phyloP scores from a whole-genome alignment of 2,797 vertebrate species.

The Melanotaenia nigrans region DNA sequence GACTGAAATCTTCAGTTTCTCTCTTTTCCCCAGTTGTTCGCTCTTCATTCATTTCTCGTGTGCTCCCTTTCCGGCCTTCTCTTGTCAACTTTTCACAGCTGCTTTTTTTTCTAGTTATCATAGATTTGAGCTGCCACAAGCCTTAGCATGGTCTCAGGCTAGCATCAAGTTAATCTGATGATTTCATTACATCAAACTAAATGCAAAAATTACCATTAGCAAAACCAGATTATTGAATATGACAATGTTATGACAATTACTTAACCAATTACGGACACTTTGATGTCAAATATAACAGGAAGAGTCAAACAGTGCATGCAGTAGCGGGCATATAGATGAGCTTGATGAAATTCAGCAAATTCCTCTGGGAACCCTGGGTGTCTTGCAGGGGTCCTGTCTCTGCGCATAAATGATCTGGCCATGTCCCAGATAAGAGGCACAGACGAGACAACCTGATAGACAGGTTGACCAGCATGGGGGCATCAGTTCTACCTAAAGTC shows the following conservation, averaged over 20 bases:
- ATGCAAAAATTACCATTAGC: slow-evolving; percentile 32
- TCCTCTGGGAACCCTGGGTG: slow-evolving; percentile 39
- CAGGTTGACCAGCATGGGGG: slow-evolving; percentile 64
- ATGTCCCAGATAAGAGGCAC: slow-evolving; percentile 42
- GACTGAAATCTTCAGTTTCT: not conserved
- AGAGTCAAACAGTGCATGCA: slow-evolving; percentile 23
- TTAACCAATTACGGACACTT: slow-evolving; percentile 57
- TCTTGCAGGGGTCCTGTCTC: slow-evolving; percentile 41
- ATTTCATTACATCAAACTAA: slow-evolving; percentile 38
- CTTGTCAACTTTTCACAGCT: slow-evolving; percentile 13
- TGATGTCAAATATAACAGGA: slow-evolving; percentile 57
- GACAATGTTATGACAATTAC: slow-evolving; percentile 51
- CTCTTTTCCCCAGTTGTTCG: not conserved
- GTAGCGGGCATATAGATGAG: slow-evolving; percentile 41
- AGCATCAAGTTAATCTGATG: slow-evolving; percentile 14
- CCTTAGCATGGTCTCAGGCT: slow-evolving; percentile 13
- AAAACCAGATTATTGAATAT: slow-evolving; percentile 32
- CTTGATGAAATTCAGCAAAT: slow-evolving; percentile 26
- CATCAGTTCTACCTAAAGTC: slow-evolving; percentile 58
- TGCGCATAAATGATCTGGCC: slow-evolving; percentile 54
- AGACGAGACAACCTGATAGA: slow-evolving; percentile 60
- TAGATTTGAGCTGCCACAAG: slow-evolving; percentile 21
- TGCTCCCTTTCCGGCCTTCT: slow-evolving; percentile 10
- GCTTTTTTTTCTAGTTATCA: slow-evolving; percentile 22
- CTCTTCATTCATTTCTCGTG: not conserved